A percentile compares a stretch with the other conserved stretches of the same genome.
Conservation (phyloP, 2,113 vertebrate species). For the Notechis scutatus region DNA sequence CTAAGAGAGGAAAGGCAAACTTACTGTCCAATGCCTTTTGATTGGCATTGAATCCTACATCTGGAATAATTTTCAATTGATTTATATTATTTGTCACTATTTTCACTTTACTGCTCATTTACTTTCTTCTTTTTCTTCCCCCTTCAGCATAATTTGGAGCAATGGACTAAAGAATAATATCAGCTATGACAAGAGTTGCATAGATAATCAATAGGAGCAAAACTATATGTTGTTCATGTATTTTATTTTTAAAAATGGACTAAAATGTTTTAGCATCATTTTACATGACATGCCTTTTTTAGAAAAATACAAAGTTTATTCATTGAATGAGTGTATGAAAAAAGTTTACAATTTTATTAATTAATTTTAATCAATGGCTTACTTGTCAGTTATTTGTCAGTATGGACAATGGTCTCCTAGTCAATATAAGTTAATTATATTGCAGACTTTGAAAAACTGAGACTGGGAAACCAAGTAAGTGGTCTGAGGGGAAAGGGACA, state of each 20-base stretch:
- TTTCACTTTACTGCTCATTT: not conserved
- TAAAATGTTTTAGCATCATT: slow-evolving; percentile 30
- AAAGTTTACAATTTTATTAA: not conserved
- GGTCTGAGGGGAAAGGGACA: not conserved
- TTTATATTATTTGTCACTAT: not conserved
- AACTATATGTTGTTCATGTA: not conserved
- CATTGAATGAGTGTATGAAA: not conserved
- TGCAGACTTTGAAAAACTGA: not conserved
- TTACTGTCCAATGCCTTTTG: not conserved
- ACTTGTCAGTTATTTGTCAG: not conserved
- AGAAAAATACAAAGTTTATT: not conserved
- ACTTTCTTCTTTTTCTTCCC: not conserved
- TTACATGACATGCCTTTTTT: not conserved
- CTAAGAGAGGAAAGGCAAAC: not conserved
- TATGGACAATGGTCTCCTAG: not conserved
- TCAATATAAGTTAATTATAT: not conserved
- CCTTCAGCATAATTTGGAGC: slow-evolving; percentile 7
- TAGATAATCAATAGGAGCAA: not conserved
- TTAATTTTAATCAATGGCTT: not conserved
- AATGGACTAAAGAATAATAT: rapidly evolving
- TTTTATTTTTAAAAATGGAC: slow-evolving; percentile 3
- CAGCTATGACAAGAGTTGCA: slow-evolving; percentile 6
- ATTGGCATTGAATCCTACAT: not conserved
- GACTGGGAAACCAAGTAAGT: not conserved
- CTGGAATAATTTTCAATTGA: not conserved